Base-by-base conservation (phyloP, 30 jellyfish, hydroid and myxozoan species). In the Nemopilema nomurai region DNA sequence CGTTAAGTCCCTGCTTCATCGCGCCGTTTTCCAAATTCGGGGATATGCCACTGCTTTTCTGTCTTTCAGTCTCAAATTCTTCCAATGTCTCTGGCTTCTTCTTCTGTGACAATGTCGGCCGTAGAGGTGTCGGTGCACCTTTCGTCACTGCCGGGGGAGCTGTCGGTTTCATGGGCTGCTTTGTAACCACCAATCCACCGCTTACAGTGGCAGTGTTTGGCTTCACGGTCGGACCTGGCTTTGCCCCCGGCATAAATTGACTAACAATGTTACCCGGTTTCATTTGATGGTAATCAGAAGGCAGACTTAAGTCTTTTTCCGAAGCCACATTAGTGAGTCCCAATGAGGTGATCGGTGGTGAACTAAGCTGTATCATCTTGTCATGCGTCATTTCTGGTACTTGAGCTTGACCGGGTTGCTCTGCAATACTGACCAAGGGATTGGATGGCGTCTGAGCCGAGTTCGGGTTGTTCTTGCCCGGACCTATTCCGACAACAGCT, bases 71-170 rank as follows among this genome's bases (percentile, higher is more conserved):
- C 77, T 90, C 97, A 72, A 74, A 90, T 52, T 90, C 97, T 57
- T 90, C 97, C 22, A 90, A 80, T 26, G 97, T 90, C 22, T 90
- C 94, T 28, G 97, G 97, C 22, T 81, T 62, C 68, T 78, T 71
- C 28, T 28, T 30, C 28, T 65, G 87, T 68, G 49, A 57, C 33
- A 29, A 23, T 28, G 88, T 83, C 66, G 90, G 91, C 67, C 53
- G 75, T 32, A 73, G 27, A 18, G 89, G 91, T 13, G 91, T 41
- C 13, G 57, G 71, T 9, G 66, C 96, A 0, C 71, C 80, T 69
- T 67, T 87, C 9, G 57, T 41, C 49, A 67, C 31, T 16, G 84
- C 51, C 8, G 90, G 71, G 0, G 81, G 22, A 28, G 83, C 33
- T 41, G 85, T 74, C 21, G 80, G 80, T 24, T n/a, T 24, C 1